A percentile compares a stretch with the other conserved stretches of the same genome.
These are phyloP conservation scores for Psylliodes chrysocephalus DNA, from an alignment of 2,888 invertebrate species.

Conservation along the genomic window DNA sequence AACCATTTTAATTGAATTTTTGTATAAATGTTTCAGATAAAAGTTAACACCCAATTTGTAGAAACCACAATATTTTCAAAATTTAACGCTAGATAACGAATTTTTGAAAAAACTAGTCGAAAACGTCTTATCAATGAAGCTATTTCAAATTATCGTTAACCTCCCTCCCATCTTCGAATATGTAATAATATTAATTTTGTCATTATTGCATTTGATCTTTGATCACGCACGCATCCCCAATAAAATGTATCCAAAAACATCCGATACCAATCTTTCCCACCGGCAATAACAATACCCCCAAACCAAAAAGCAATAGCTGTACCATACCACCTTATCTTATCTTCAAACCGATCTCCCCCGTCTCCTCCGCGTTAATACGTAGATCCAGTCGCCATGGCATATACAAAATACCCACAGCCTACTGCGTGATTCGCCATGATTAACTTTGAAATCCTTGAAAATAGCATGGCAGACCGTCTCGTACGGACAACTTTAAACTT, in stretches of 20 bases:
- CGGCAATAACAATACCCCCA: neutral
- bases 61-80: no score
- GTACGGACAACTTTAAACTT: slow-evolving; percentile 50
- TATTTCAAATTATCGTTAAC: no score
- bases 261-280: neutral
- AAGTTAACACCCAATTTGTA: no score
- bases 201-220: neutral
- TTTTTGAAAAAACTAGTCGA: no score
- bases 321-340: slow-evolving; percentile 1
- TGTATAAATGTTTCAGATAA: no score
- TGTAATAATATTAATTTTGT: no score
- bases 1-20: no score
- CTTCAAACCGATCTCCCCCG: neutral
- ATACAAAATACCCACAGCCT: slow-evolving; percentile 25
- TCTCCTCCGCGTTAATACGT: neutral
- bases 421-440: slow-evolving; percentile 47
- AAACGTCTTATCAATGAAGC: no score
- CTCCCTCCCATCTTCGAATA: no score
- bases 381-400: slow-evolving; percentile 15
- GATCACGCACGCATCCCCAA: neutral
- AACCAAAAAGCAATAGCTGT: no score
- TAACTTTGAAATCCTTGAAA: slow-evolving; percentile 51
- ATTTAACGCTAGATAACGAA: no score
- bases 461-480: slow-evolving; percentile 60
- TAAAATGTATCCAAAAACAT: neutral